These are phyloP conservation scores for Enteromius paludinosus DNA, from an alignment of 2,797 vertebrate species.

Conservation along the genomic window DNA sequence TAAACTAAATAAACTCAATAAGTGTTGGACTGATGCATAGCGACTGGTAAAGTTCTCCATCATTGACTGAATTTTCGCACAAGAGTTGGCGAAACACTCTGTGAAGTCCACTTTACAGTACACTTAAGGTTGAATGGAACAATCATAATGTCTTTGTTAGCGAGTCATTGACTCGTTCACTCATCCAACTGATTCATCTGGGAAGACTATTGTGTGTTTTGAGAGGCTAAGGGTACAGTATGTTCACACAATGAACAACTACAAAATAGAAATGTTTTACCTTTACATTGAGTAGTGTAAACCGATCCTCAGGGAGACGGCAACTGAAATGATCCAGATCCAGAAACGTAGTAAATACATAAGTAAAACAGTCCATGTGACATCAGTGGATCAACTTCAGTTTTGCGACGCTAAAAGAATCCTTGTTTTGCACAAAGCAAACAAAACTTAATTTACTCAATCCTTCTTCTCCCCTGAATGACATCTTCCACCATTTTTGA, in stretches of 20 bases:
- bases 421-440: too few relatives aligned
- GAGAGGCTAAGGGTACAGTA: background rate
- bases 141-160: background rate
- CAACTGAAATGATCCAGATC: too few relatives aligned
- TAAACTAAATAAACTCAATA: too few relatives aligned
- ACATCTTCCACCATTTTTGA: too few relatives aligned
- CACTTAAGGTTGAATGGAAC: background rate
- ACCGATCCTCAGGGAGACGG: too few relatives aligned
- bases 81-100: background rate
- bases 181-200: background rate
- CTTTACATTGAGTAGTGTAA: too few relatives aligned
- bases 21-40: background rate
- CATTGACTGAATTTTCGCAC: background rate
- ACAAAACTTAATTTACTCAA: too few relatives aligned
- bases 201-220: background rate
- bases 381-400: too few relatives aligned
- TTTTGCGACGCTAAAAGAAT: too few relatives aligned
- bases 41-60: background rate
- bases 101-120: background rate
- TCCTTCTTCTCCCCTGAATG: too few relatives aligned
- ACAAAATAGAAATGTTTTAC: background rate
- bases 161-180: background rate
- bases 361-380: too few relatives aligned
- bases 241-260: background rate
- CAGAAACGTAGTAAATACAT: too few relatives aligned